phyloP scores from a whole-genome alignment of 64 coral and sea anemone species.

The Cladopsammia gracilis region DNA sequence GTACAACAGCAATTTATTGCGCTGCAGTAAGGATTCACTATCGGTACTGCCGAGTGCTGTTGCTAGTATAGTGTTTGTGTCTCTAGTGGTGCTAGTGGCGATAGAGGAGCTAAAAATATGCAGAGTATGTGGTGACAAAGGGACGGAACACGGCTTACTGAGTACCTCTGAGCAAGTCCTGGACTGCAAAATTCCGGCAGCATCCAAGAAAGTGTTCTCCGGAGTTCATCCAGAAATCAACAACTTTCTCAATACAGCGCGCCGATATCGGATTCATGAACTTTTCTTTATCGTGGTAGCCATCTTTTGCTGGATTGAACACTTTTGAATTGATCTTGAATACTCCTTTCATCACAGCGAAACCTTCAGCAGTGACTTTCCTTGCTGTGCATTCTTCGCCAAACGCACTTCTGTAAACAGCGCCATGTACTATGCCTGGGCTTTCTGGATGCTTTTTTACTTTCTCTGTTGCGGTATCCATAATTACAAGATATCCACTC shows the following conservation, averaged over 20 bases:
- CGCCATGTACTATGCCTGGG: slow-evolving; percentile 38
- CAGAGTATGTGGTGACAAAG: neutral
- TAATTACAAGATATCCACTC: neutral
- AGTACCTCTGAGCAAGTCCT: neutral
- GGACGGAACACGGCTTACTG: no score
- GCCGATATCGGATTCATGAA: neutral
- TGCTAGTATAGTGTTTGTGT: no score
- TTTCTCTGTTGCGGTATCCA: neutral
- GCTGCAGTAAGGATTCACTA: no score
- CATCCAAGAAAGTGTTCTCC: neutral
- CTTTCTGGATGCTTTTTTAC: neutral
- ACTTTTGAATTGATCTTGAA: slow-evolving; percentile 2
- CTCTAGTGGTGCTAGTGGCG: no score
- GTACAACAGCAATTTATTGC: no score
- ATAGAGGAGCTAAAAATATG: neutral
- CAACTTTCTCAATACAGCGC: neutral
- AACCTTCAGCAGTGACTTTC: slow-evolving; percentile 22
- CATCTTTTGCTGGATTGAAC: slow-evolving; percentile 8
- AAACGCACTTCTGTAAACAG: slow-evolving; percentile 42
- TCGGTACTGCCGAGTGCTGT: no score
- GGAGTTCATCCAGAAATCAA: neutral
- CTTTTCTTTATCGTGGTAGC: slow-evolving; percentile 35
- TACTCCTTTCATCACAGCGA: slow-evolving; percentile 9
- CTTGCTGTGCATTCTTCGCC: slow-evolving; percentile 26
- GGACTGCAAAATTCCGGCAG: neutral